phyloP scores from a whole-genome alignment of 2,113 vertebrate genomes.

The Aptenodytes patagonicus region DNA sequence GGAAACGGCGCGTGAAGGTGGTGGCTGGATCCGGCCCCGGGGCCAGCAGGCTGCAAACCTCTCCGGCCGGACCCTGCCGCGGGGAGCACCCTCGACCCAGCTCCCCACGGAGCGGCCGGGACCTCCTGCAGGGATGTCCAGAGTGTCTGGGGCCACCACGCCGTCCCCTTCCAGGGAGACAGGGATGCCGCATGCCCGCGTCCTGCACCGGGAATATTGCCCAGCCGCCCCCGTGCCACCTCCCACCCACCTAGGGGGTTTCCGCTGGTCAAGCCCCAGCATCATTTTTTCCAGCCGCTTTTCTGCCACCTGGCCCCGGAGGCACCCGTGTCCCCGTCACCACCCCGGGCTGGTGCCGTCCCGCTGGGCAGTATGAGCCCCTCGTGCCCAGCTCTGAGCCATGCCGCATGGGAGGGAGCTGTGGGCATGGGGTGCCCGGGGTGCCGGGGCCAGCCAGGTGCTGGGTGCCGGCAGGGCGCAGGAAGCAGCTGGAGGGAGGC shows the following conservation, averaged over 20 bases:
- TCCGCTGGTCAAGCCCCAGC: neutral
- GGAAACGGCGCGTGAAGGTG: neutral
- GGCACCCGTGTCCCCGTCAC: fast-evolving
- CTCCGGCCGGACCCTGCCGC: fast-evolving
- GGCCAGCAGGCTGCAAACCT: neutral
- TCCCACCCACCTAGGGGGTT: fast-evolving
- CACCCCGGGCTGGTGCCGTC: fast-evolving
- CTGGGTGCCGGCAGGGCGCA: neutral
- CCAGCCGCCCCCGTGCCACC: neutral
- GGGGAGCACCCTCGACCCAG: neutral
- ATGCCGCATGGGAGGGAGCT: fast-evolving
- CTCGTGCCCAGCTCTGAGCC: neutral
- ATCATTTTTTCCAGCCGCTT: neutral
- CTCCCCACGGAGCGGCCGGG: fast-evolving
- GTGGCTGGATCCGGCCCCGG: fast-evolving
- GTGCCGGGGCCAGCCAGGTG: neutral
- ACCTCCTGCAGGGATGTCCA: fast-evolving
- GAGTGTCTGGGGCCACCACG: fast-evolving
- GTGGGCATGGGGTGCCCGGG: neutral
- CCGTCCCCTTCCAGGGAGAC: fast-evolving
- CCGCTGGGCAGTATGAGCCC: neutral
- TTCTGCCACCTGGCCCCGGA: fast-evolving
- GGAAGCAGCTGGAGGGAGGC: conserved; percentile 29
- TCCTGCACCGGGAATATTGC: neutral
- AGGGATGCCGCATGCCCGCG: fast-evolving